These are phyloP conservation scores for Poecilobothrus nobilitatus DNA, from an alignment of 2,888 invertebrate species.

Conservation along the genomic window DNA sequence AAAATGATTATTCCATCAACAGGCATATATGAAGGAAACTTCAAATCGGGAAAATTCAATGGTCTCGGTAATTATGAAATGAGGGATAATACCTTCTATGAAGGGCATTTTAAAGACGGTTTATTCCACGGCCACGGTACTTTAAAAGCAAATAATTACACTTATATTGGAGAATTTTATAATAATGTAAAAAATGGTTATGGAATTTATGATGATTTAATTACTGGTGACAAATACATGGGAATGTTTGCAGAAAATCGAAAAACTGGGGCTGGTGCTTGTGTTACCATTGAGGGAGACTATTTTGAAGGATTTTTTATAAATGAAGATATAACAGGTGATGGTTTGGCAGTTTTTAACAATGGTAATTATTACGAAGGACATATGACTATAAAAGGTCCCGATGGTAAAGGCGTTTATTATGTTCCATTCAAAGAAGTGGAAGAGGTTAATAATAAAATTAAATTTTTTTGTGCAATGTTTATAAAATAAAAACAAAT, in stretches of 20 bases:
- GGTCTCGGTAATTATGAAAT: slow-evolving; percentile 61
- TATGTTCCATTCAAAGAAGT: slow-evolving; percentile 70
- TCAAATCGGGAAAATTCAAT: slow-evolving; percentile 65
- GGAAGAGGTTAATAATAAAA: slow-evolving; percentile 25
- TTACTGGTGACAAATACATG: slow-evolving; percentile 80
- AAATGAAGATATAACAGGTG: slow-evolving; percentile 71
- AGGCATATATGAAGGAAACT: slow-evolving; percentile 65
- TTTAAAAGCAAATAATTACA: slow-evolving; percentile 69
- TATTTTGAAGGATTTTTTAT: slow-evolving; percentile 84
- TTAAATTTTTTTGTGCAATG: background rate
- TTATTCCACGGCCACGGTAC: slow-evolving; percentile 78
- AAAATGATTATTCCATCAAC: slow-evolving; percentile 41
- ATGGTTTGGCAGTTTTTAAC: slow-evolving; percentile 79
- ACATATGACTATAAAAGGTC: slow-evolving; percentile 70
- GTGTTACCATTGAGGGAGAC: slow-evolving; percentile 81
- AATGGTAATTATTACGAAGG: slow-evolving; percentile 86
- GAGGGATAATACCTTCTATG: slow-evolving; percentile 73
- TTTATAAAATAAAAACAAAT: slow-evolving; percentile 10
- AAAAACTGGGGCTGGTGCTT: slow-evolving; percentile 74
- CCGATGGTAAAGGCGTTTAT: slow-evolving; percentile 71
- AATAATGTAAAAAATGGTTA: slow-evolving; percentile 73
- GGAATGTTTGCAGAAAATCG: slow-evolving; percentile 81
- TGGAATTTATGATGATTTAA: slow-evolving; percentile 79
- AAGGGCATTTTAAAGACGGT: slow-evolving; percentile 80
- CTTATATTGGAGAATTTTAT: slow-evolving; percentile 84